Percentiles rank a stretch among this genome's conserved stretches.
phyloP scores from a whole-genome alignment of 2,888 invertebrate species.

The Campoplex capitator region DNA sequence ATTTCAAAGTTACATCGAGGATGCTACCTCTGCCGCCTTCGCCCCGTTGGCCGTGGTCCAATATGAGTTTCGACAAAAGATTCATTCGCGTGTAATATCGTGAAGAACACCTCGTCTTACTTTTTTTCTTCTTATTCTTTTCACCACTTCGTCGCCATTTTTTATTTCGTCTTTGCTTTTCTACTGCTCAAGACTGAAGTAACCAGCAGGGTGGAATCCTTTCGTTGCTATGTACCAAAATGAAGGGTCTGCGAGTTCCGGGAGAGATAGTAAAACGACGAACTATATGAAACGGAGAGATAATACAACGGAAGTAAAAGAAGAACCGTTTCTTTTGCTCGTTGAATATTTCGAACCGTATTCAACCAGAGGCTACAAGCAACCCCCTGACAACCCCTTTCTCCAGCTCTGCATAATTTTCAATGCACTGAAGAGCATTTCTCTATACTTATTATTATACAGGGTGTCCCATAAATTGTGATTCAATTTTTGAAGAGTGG shows the following conservation, averaged over 20 bases:
- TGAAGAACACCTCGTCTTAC: slow-evolving; percentile 51
- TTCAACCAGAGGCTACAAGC: slow-evolving; percentile 40
- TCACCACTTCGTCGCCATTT: slow-evolving; percentile 21
- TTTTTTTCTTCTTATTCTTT: slow-evolving; percentile 11
- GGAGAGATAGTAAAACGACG: slow-evolving; percentile 7
- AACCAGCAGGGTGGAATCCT: slow-evolving; percentile 1
- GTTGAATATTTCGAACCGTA: slow-evolving; percentile 39
- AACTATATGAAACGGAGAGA: background rate
- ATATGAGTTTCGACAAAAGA: slow-evolving; percentile 65
- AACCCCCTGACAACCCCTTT: slow-evolving; percentile 10
- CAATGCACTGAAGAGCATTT: slow-evolving; percentile 41
- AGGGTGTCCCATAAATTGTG: too few relatives aligned
- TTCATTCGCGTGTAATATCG: slow-evolving; percentile 66
- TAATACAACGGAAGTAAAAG: slow-evolving; percentile 47
- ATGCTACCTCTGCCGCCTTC: background rate
- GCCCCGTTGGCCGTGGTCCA: slow-evolving; percentile 57
- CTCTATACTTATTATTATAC: too few relatives aligned
- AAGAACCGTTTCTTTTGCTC: slow-evolving; percentile 41
- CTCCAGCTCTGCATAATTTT: slow-evolving; percentile 51
- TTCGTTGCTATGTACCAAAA: slow-evolving; percentile 10
- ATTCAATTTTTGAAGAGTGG: too few relatives aligned
- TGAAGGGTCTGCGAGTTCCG: background rate
- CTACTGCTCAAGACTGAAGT: slow-evolving; percentile 42
- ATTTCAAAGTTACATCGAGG: slow-evolving; percentile 47
- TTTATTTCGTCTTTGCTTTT: slow-evolving; percentile 34